Evolutionary conservation across 2,797 vertebrate genomes (phyloP).

Genomic region (Loriculus beryllinus): DNA sequence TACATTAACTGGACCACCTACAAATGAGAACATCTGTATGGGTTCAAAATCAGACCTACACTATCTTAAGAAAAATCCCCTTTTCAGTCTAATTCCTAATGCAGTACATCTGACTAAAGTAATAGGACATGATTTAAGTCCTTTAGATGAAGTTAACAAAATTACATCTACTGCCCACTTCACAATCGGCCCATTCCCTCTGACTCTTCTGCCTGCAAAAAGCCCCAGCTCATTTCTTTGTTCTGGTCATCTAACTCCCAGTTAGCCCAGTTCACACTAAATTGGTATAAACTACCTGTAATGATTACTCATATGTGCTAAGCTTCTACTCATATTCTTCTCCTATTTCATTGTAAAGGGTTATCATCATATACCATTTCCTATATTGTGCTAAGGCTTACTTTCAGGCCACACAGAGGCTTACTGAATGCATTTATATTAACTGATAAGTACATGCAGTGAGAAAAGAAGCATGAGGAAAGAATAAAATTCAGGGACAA

Average conservation of each 20-base stretch:
- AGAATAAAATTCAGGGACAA: not conserved
- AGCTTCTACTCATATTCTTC: not conserved
- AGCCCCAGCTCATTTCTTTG: not conserved
- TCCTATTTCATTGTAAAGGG: not conserved
- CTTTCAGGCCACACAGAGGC: not conserved
- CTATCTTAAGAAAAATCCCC: not conserved
- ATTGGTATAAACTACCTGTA: not conserved
- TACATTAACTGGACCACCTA: not conserved
- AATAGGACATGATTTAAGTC: not conserved
- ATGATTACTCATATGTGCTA: not conserved
- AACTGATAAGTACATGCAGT: not conserved
- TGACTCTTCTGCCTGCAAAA: not conserved
- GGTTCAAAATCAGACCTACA: not conserved
- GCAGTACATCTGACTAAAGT: not conserved
- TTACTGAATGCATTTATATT: not conserved
- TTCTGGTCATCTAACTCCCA: not conserved
- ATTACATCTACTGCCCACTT: not conserved
- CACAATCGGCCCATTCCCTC: not conserved
- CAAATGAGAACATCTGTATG: not conserved
- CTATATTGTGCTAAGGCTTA: not conserved
- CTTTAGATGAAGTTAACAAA: not conserved
- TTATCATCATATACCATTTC: not conserved
- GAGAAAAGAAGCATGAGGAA: not conserved
- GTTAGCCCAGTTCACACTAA: not conserved
- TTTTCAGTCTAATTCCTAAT: not conserved